phyloP scores from a whole-genome alignment of 1,140 invertebrate species.

The Drosophila busckii region DNA sequence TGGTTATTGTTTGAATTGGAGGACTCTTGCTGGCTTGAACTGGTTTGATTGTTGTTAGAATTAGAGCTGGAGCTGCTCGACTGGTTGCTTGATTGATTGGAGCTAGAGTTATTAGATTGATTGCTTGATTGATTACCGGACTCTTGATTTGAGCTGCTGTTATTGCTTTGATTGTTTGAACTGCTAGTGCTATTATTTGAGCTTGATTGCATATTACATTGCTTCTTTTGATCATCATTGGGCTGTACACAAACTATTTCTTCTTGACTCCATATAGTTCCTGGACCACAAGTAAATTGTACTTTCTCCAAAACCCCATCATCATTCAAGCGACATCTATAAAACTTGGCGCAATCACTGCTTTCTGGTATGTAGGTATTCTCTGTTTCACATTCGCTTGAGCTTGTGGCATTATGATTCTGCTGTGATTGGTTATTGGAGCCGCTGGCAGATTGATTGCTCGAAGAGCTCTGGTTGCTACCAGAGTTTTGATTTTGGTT shows the following conservation, averaged over 20 bases:
- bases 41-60: conserved; percentile 22
- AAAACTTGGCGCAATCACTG: conserved; percentile 82
- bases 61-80: conserved; percentile 5
- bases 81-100: neutral
- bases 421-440: too few relatives aligned
- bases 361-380: conserved; percentile 71
- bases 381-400: conserved; percentile 80
- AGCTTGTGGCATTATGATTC: too few relatives aligned
- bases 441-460: conserved; percentile 41
- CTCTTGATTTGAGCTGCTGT: conserved; percentile 29
- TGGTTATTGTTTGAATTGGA: conserved; percentile 15
- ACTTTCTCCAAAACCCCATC: conserved; percentile 80
- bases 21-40: conserved; percentile 14
- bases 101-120: conserved; percentile 16
- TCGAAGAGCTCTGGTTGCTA: conserved; percentile 12
- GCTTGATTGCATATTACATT: conserved; percentile 81
- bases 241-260: conserved; percentile 80
- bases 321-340: conserved; percentile 83
- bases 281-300: conserved; percentile 83
- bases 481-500: conserved; percentile 15
- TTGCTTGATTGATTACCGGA: conserved; percentile 26
- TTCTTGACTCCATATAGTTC: conserved; percentile 81
- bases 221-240: conserved; percentile 81
- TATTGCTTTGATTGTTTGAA: conserved; percentile 13
- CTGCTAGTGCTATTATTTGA: conserved; percentile 26